A percentile compares a stretch with the other conserved stretches of the same genome.
Conservation (phyloP, 2,797 vertebrate species). For the Poecilia picta region DNA sequence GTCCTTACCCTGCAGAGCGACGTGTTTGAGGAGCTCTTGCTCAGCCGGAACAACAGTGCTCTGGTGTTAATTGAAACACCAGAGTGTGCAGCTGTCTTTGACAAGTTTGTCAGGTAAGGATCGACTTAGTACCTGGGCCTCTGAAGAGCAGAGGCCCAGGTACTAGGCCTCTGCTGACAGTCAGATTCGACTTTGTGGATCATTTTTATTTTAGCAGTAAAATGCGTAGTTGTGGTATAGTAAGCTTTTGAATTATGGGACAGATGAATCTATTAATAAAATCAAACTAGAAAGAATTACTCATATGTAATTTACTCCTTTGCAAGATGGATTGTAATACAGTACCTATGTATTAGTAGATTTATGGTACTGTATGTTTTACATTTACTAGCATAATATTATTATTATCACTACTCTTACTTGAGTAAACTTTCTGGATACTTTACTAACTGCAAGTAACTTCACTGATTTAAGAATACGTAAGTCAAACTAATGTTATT, state of each 20-base stretch:
- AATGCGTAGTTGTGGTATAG: not conserved
- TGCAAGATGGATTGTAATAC: not conserved
- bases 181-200: not conserved
- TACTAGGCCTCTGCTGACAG: not conserved
- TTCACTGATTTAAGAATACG: no score
- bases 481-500: no score
- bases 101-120: slow-evolving; percentile 92
- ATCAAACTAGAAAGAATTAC: not conserved
- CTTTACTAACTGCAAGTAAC: no score
- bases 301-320: not conserved
- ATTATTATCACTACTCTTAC: no score
- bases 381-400: no score
- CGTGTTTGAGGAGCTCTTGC: slow-evolving; percentile 88
- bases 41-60: slow-evolving; percentile 78
- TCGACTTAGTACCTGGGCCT: not conserved
- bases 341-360: not conserved
- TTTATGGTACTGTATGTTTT: no score
- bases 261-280: not conserved
- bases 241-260: not conserved
- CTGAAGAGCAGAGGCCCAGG: not conserved
- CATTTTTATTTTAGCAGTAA: not conserved
- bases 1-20: slow-evolving; percentile 92
- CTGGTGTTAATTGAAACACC: slow-evolving; percentile 83
- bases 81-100: slow-evolving; percentile 87
- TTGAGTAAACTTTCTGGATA: no score